phyloP scores from a whole-genome alignment of 2,113 vertebrate species.

The Campylomormyrus tamandua region DNA sequence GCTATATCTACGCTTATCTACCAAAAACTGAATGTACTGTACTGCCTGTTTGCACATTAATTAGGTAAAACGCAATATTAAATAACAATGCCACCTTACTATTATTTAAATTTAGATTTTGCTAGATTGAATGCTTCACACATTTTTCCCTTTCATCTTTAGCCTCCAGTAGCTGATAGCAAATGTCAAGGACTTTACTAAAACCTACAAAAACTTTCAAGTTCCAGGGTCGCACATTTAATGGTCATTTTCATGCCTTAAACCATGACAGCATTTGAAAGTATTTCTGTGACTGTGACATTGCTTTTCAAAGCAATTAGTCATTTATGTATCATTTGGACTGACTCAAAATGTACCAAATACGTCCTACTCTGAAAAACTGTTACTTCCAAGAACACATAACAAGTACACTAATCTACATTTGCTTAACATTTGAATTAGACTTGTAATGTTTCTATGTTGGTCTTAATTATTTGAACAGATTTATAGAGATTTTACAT shows the following conservation, averaged over 20 bases:
- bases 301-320: neutral
- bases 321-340: neutral
- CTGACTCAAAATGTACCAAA: conserved; percentile 3
- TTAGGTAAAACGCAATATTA: neutral
- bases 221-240: neutral
- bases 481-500: neutral
- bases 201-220: neutral
- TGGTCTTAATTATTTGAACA: neutral
- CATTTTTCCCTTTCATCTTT: neutral
- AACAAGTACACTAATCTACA: neutral
- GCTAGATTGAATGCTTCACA: neutral
- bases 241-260: neutral
- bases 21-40: conserved; percentile 6
- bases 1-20: neutral
- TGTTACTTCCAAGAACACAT: neutral
- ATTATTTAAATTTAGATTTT: neutral
- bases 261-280: neutral
- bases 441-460: neutral
- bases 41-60: neutral
- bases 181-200: neutral
- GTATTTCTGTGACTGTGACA: neutral
- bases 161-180: neutral
- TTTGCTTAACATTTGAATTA: neutral
- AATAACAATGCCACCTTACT: neutral
- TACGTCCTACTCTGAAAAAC: neutral